These are phyloP conservation scores for Lagocephalus sceleratus DNA, from an alignment of 2,797 vertebrate genomes.

Conservation along the genomic window DNA sequence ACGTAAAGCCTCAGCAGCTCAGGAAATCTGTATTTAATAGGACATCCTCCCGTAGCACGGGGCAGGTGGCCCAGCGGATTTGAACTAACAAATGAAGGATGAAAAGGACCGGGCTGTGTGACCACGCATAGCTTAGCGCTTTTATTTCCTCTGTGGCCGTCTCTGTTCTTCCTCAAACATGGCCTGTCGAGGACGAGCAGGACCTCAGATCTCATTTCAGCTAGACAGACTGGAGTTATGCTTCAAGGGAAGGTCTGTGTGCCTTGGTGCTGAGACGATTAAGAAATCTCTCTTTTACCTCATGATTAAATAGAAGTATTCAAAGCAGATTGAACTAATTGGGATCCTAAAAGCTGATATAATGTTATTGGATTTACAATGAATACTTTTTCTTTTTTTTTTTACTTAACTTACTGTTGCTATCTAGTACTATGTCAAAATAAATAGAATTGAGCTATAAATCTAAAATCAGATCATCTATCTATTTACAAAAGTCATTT, in stretches of 20 bases:
- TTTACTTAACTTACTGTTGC: too few species aligned
- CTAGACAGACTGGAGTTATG: constrained; percentile 44
- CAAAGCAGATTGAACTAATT: constrained; percentile 15
- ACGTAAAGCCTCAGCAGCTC: constrained; percentile 33
- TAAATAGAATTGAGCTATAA: not conserved
- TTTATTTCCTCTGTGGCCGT: constrained; percentile 53
- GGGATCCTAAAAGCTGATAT: constrained; percentile 10
- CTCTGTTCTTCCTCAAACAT: constrained; percentile 37
- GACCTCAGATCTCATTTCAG: constrained; percentile 36
- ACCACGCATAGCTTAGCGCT: constrained; percentile 63
- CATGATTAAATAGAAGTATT: constrained; percentile 40
- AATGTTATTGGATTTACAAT: not conserved
- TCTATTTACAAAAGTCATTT: not conserved
- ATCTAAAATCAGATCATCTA: not conserved
- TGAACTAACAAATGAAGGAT: constrained; percentile 26
- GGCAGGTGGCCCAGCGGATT: constrained; percentile 32
- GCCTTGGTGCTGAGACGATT: constrained; percentile 60
- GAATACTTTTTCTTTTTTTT: not conserved
- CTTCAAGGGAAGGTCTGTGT: constrained; percentile 47
- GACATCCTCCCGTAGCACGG: constrained; percentile 15
- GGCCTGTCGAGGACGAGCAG: constrained; percentile 8
- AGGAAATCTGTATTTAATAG: constrained; percentile 37
- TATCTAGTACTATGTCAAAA: too few species aligned
- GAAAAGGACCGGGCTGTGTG: constrained; percentile 38
- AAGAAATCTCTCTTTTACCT: constrained; percentile 45